Evolutionary conservation across 2,888 invertebrate genomes (phyloP).

Genomic region (Trichacis sp.): DNA sequence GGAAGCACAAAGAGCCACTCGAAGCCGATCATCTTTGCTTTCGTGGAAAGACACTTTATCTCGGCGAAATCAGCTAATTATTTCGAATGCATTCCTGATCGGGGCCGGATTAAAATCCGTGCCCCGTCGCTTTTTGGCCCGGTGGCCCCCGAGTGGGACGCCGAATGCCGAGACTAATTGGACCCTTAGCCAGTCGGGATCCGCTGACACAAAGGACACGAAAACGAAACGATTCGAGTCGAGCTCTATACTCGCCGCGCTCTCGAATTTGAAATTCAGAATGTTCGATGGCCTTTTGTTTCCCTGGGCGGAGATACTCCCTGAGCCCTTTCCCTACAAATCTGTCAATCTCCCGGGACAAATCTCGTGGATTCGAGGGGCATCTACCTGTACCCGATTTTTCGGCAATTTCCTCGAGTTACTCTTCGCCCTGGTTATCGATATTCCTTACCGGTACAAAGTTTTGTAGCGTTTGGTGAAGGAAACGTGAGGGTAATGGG

Average conservation of each 20-base stretch:
- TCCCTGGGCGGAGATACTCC: conserved; percentile 19
- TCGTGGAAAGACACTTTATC: conserved; percentile 56
- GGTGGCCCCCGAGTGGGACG: conserved; percentile 57
- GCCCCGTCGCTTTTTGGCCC: conserved; percentile 58
- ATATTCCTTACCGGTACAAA: too few relatives aligned
- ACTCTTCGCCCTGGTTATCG: neutral
- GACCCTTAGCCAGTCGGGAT: conserved; percentile 59
- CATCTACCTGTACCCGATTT: neutral
- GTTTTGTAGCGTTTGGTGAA: too few relatives aligned
- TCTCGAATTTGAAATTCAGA: conserved; percentile 67
- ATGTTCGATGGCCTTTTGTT: conserved; percentile 49
- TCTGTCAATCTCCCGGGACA: conserved; percentile 68
- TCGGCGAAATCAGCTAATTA: conserved; percentile 67
- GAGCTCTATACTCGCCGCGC: too few relatives aligned
- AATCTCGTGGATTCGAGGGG: conserved; percentile 52
- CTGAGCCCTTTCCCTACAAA: conserved; percentile 58
- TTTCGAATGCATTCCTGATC: conserved; percentile 68
- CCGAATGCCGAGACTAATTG: conserved; percentile 68
- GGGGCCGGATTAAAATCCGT: conserved; percentile 62
- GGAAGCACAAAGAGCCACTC: conserved; percentile 37
- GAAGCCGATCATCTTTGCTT: conserved; percentile 44
- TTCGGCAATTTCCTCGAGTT: conserved; percentile 19
- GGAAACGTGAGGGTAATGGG: too few relatives aligned
- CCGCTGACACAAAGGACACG: conserved; percentile 49
- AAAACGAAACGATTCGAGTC: conserved; percentile 34